Evolutionary conservation across 2,113 vertebrate species (phyloP), one percentile per base, ranked within the genome.

Genomic region (Microcebus murinus): DNA sequence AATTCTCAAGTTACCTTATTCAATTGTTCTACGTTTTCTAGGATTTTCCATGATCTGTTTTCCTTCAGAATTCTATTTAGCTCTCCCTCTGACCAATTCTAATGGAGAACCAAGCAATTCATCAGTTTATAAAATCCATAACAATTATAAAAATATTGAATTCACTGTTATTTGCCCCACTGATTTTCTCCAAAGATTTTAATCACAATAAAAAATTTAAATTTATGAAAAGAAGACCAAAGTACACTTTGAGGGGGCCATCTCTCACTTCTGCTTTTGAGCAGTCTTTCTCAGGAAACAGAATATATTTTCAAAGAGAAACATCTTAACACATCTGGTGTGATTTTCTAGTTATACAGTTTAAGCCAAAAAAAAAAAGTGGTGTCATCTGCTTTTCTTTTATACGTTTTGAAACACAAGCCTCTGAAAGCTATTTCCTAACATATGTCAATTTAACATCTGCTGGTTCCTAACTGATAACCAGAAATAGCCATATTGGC

Each of bases 371-470:
- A 93, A 96, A 42, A 81, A 87, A 76, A 83, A 61, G 45, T 39
- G 31, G 55, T 79, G 68, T 97, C 96, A 97, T 97, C 95, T 97
- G 94, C 92, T 97, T 97, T 95, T 90, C 86, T 90, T 94, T 87
- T 80, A 76, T 96, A 93, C 13, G 0, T 93, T 96, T 96, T 90
- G 96, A 97, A 97, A 97, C 83, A 96, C 6, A 68, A 97, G 74
- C 91, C 63, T 96, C 68, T 1, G 25, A 93, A 94, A 98, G 81
- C 76, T 91, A 90, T 95, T 98, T 97, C 81, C 95, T 93, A 97
- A 90, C 93, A 95, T 86, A 95, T 95, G 92, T 96, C 97, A 96
- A 86, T 87, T 94, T 92, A 96, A 82, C 96, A 98, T 94, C 92
- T 97, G 92, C 83, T 82, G 84, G 83, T 82, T 96, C 55, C 77